Percentiles rank a stretch among this genome's conserved stretches.
These are phyloP conservation scores for Ceuthmochares aereus DNA, from an alignment of 2,113 vertebrate genomes.

Conservation along the genomic window DNA sequence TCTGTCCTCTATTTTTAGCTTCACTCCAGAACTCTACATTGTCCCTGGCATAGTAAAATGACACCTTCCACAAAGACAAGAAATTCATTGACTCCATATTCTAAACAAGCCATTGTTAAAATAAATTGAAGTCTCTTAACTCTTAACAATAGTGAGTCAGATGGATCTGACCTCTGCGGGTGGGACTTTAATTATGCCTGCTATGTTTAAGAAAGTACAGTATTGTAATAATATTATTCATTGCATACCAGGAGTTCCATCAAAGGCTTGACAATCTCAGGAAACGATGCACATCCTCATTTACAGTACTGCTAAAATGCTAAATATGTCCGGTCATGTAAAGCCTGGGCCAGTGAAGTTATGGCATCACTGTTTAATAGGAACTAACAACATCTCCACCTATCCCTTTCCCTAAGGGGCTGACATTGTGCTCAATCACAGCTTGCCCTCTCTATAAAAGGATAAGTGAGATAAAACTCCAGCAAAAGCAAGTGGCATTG, in stretches of 20 bases:
- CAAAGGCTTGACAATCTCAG: conserved; percentile 48
- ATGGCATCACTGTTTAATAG: background rate
- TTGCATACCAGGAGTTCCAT: conserved; percentile 62
- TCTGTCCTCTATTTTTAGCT: background rate
- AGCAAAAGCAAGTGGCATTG: background rate
- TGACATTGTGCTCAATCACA: background rate
- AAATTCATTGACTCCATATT: conserved; percentile 45
- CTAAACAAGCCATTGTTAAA: conserved; percentile 53
- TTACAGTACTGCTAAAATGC: conserved; percentile 5
- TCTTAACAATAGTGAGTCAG: conserved; percentile 45
- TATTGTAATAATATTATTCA: conserved; percentile 62
- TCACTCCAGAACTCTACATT: background rate
- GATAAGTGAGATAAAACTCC: background rate
- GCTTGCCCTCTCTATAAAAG: background rate
- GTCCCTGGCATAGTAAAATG: background rate
- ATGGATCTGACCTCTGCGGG: conserved; percentile 40
- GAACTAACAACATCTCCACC: background rate
- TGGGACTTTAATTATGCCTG: conserved; percentile 6
- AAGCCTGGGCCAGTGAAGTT: background rate
- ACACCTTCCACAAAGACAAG: conserved; percentile 42
- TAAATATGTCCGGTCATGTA: conserved; percentile 30
- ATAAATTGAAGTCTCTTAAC: conserved; percentile 21
- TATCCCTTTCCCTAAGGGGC: background rate
- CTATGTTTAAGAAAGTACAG: conserved; percentile 49
- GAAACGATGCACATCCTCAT: conserved; percentile 56